Conservation (phyloP, 2,113 vertebrate genomes). For the Penelope pileata region DNA sequence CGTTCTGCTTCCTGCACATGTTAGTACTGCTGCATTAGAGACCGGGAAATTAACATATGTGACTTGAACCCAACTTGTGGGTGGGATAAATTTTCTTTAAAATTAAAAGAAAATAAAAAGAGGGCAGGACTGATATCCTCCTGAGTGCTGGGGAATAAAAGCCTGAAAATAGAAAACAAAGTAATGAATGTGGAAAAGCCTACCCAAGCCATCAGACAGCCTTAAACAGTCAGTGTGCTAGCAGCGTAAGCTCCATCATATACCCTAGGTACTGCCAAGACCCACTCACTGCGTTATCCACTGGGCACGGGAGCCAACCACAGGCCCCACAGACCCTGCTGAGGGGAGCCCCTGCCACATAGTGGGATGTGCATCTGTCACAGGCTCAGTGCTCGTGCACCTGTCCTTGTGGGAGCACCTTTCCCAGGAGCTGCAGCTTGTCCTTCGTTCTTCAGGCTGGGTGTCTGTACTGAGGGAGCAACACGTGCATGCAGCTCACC, state of each 20-base stretch:
- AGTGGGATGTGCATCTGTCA: background rate
- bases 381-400: fast-evolving
- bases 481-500: background rate
- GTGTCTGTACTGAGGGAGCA: fast-evolving
- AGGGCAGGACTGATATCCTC: background rate
- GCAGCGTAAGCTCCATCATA: background rate
- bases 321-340: fast-evolving
- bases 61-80: background rate
- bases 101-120: background rate
- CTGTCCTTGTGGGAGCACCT: background rate
- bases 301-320: background rate
- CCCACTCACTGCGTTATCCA: background rate
- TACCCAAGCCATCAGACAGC: background rate
- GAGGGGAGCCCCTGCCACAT: background rate
- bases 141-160: background rate
- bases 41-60: background rate
- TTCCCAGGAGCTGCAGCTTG: background rate
- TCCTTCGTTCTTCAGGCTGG: background rate
- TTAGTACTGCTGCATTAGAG: background rate
- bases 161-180: background rate
- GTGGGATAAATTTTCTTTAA: background rate
- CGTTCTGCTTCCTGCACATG: fast-evolving
- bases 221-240: background rate
- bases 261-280: background rate
- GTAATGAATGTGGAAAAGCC: background rate